Conservation (phyloP, 2,888 invertebrate genomes). For the Rhingia rostrata region DNA sequence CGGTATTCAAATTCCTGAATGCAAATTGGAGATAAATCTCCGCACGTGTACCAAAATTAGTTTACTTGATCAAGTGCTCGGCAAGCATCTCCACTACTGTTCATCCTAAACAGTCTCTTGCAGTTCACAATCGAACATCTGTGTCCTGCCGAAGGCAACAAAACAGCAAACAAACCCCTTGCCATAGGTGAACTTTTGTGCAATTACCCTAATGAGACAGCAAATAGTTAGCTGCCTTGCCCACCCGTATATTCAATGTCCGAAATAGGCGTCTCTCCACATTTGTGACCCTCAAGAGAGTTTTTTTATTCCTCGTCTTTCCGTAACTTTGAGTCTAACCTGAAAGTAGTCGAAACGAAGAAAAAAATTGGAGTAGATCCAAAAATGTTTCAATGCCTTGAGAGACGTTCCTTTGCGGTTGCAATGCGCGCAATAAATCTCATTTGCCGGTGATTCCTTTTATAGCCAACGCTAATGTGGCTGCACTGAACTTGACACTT, state of each 20-base stretch:
- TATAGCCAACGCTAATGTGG: slow-evolving; percentile 83
- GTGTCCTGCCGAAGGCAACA: background rate
- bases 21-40: too few relatives aligned
- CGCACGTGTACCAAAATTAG: too few relatives aligned
- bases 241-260: slow-evolving; percentile 49
- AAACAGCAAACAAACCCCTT: slow-evolving; percentile 10
- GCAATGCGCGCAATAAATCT: slow-evolving; percentile 68
- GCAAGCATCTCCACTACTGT: too few relatives aligned
- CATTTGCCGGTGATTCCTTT: slow-evolving; percentile 78
- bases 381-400: slow-evolving; percentile 46
- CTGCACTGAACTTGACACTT: slow-evolving; percentile 83
- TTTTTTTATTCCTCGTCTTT: slow-evolving; percentile 6
- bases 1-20: too few relatives aligned
- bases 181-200: slow-evolving; percentile 17
- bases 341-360: background rate
- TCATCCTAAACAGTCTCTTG: too few relatives aligned
- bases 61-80: too few relatives aligned
- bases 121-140: slow-evolving; percentile 12
- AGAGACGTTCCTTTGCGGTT: slow-evolving; percentile 45
- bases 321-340: slow-evolving; percentile 19
- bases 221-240: slow-evolving; percentile 23
- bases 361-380: slow-evolving; percentile 65
- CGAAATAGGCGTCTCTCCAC: slow-evolving; percentile 60
- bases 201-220: slow-evolving; percentile 74
- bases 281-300: slow-evolving; percentile 55